A percentile compares a stretch with the other conserved stretches of the same genome.
Evolutionary conservation across 2,888 invertebrate genomes (phyloP).

Genomic region (Lysandra coridon): DNA sequence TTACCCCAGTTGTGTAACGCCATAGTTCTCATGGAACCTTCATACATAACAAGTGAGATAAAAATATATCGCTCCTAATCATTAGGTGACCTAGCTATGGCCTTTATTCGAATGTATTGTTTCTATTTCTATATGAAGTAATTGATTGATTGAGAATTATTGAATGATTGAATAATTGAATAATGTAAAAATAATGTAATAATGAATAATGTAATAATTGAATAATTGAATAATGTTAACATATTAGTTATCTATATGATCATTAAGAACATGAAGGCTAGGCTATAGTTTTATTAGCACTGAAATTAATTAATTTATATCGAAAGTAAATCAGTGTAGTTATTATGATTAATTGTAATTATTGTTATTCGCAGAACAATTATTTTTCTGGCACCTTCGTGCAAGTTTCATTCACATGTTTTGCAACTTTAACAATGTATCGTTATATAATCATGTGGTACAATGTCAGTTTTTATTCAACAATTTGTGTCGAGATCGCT

Average conservation of each 20-base stretch:
- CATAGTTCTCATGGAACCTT: constrained; percentile 70
- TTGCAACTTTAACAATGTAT: constrained; percentile 27
- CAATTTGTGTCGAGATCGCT: constrained; percentile 26
- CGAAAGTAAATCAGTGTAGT: too few species aligned
- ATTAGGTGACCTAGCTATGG: constrained; percentile 11
- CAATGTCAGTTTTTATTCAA: constrained; percentile 33
- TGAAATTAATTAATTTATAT: too few species aligned
- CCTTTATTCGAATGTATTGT: not conserved
- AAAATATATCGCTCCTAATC: constrained; percentile 40
- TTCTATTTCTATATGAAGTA: not conserved
- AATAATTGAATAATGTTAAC: not conserved
- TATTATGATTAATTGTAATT: not conserved
- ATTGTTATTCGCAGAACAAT: constrained; percentile 20
- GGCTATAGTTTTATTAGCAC: too few species aligned
- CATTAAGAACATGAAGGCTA: too few species aligned
- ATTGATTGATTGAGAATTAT: not conserved
- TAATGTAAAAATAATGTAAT: too few species aligned
- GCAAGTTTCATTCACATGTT: constrained; percentile 8
- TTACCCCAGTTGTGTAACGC: constrained; percentile 56
- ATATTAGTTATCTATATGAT: too few species aligned
- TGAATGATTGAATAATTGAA: not conserved
- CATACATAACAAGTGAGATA: constrained; percentile 72
- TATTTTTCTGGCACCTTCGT: constrained; percentile 8
- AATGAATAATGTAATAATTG: not conserved
- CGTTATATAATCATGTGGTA: constrained; percentile 5